Conservation (phyloP, 2,113 vertebrate species). For the Coturnix japonica region DNA sequence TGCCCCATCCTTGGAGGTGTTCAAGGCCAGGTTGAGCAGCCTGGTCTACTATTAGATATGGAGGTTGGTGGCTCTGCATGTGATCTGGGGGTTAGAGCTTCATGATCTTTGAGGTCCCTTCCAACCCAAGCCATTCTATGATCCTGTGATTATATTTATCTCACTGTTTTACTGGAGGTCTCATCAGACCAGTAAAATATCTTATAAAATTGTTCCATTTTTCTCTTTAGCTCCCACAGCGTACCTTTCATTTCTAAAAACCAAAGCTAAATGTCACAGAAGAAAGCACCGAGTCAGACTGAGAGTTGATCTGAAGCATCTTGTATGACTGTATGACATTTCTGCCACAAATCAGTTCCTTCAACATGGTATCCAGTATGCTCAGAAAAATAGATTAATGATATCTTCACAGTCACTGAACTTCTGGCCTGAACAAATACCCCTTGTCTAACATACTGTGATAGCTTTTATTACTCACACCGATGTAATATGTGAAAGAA, state of each 20-base stretch:
- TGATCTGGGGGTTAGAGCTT: too few species aligned
- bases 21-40: too few species aligned
- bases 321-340: background rate
- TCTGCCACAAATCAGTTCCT: background rate
- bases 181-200: background rate
- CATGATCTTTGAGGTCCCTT: too few species aligned
- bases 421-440: conserved; percentile 2
- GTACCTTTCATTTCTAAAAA: background rate
- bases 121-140: too few species aligned
- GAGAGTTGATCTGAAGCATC: background rate
- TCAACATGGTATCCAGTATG: background rate
- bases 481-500: background rate
- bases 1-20: too few species aligned
- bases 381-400: background rate
- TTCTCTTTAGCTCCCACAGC: background rate
- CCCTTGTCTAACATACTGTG: background rate
- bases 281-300: background rate
- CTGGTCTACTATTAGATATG: too few species aligned
- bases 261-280: background rate
- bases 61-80: too few species aligned
- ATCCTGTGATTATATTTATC: background rate
- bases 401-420: background rate
- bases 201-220: background rate
- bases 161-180: background rate
- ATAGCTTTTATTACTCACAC: background rate